phyloP scores from a whole-genome alignment of 2,797 vertebrate species.

The Falco rusticolus region DNA sequence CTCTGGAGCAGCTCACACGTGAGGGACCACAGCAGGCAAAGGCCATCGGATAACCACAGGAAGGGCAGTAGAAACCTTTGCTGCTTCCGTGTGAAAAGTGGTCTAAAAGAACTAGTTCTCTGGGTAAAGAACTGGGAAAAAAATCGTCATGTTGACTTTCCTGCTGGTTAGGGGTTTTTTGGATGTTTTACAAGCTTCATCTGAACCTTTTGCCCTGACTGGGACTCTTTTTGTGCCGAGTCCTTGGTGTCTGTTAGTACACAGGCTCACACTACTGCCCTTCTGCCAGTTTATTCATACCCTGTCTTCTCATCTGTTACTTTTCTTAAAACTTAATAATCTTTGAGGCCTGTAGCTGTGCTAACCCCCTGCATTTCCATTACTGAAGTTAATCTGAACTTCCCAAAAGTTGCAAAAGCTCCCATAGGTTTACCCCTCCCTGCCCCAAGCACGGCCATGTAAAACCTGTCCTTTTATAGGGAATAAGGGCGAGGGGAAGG shows the following conservation, averaged over 20 bases:
- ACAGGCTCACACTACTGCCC: not conserved
- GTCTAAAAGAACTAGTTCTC: not conserved
- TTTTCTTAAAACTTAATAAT: not conserved
- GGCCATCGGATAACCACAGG: not conserved
- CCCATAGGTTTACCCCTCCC: fast-evolving
- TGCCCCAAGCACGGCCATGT: not conserved
- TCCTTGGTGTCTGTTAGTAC: not conserved
- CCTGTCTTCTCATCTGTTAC: not conserved
- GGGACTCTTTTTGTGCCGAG: not conserved
- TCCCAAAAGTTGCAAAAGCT: fast-evolving
- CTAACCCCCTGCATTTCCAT: not conserved
- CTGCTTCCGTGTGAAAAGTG: too few species aligned
- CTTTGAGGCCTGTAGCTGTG: not conserved
- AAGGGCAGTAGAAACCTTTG: not conserved
- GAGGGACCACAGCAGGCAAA: not conserved
- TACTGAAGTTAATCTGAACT: fast-evolving
- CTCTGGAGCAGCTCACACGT: not conserved
- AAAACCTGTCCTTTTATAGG: fast-evolving
- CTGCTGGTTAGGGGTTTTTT: not conserved
- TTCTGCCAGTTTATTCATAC: not conserved
- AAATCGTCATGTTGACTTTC: not conserved
- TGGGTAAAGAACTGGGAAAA: not conserved
- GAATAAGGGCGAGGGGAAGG: fast-evolving
- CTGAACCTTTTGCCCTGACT: not conserved
- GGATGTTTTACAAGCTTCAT: not conserved